A percentile compares a stretch with the other conserved stretches of the same genome.
These are phyloP conservation scores for Benitochromis conjunctus DNA, from an alignment of 2,113 vertebrate species.

Conservation along the genomic window DNA sequence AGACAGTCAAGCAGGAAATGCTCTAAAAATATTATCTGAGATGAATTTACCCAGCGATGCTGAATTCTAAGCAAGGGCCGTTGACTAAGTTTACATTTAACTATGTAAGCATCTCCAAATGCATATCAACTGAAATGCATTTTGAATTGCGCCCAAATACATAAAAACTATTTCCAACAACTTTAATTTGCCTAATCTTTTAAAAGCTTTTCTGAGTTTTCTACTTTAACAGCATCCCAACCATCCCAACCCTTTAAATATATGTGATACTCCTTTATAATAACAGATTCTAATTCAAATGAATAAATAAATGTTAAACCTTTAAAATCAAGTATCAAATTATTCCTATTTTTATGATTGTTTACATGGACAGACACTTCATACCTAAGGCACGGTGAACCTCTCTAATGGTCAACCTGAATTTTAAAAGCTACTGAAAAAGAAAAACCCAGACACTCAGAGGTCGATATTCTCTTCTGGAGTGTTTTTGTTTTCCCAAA, in stretches of 20 bases:
- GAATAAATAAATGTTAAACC: neutral
- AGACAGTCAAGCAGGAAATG: neutral
- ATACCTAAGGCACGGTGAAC: neutral
- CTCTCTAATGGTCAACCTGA: neutral
- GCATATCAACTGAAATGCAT: neutral
- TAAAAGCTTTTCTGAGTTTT: neutral
- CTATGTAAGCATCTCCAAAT: neutral
- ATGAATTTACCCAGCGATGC: neutral
- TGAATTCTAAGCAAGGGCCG: neutral
- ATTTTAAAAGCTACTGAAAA: neutral
- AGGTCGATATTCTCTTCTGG: neutral
- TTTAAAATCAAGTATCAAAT: neutral
- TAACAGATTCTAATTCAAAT: neutral
- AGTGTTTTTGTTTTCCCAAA: conserved; percentile 16
- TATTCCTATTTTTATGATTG: neutral
- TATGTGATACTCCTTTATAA: neutral
- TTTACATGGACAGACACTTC: neutral
- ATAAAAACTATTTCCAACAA: neutral
- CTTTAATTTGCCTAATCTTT: neutral
- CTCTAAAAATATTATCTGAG: neutral
- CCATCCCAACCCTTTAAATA: neutral
- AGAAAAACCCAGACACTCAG: neutral
- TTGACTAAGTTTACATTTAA: neutral
- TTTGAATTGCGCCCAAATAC: neutral
- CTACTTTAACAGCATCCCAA: neutral